phyloP scores from a whole-genome alignment of 2,797 vertebrate genomes.

The Avahi laniger region DNA sequence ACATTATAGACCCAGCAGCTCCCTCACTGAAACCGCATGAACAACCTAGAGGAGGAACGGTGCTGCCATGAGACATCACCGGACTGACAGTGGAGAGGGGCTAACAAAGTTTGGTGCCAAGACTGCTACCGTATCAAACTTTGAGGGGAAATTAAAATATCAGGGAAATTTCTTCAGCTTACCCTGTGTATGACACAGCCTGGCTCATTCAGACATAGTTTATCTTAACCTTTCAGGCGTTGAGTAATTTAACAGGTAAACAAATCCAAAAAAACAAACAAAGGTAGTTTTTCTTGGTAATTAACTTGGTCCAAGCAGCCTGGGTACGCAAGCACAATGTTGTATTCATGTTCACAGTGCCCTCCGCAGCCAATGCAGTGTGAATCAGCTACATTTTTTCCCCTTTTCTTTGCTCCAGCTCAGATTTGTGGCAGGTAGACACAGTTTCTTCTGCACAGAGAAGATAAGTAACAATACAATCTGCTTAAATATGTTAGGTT shows the following conservation, averaged over 20 bases:
- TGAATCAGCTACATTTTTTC: neutral
- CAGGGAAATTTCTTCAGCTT: neutral
- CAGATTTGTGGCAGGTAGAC: neutral
- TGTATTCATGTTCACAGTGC: neutral
- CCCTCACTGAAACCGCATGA: neutral
- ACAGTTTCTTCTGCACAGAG: neutral
- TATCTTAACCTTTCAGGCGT: neutral
- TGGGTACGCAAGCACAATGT: neutral
- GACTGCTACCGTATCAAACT: neutral
- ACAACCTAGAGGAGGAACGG: neutral
- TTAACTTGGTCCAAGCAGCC: neutral
- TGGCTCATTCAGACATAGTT: neutral
- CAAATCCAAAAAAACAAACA: neutral
- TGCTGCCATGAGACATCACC: neutral
- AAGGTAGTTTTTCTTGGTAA: neutral
- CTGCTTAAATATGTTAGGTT: neutral
- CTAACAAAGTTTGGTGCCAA: neutral
- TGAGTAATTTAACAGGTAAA: neutral
- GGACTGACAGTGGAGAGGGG: neutral
- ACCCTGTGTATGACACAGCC: neutral
- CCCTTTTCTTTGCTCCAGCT: neutral
- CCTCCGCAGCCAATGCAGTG: fast-evolving
- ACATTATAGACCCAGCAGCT: neutral
- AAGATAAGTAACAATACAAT: neutral
- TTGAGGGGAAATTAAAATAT: neutral